Percentiles rank a stretch among this genome's conserved stretches.
Evolutionary conservation across 2,113 vertebrate species (phyloP).

Genomic region (Anser cygnoides): DNA sequence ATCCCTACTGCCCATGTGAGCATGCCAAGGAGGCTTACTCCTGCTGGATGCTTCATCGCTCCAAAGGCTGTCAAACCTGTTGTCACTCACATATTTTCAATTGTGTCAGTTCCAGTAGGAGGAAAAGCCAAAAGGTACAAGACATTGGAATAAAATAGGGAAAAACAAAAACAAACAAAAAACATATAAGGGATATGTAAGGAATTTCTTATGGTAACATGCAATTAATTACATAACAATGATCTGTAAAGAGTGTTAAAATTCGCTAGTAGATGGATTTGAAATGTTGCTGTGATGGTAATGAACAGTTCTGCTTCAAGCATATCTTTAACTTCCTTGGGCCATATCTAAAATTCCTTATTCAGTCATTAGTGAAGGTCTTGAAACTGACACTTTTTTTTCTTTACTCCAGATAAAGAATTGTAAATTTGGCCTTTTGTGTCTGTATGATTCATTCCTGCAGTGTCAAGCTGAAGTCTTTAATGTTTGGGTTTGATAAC

Average conservation of each 20-base stretch:
- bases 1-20: background rate
- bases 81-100: slow-evolving; percentile 1
- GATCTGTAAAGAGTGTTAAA: background rate
- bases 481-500: slow-evolving; percentile 48
- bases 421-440: background rate
- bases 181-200: background rate
- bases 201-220: background rate
- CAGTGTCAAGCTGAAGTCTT: slow-evolving; percentile 7
- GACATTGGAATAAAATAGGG: background rate
- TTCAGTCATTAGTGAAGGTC: background rate
- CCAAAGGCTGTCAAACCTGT: slow-evolving; percentile 38
- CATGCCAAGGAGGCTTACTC: background rate
- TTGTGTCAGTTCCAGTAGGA: background rate
- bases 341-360: background rate
- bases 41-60: background rate
- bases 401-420: background rate
- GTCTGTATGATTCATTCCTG: slow-evolving; percentile 4
- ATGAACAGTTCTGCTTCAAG: background rate
- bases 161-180: background rate
- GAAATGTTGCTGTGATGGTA: background rate
- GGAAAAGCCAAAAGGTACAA: background rate
- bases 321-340: background rate
- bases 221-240: background rate
- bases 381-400: background rate
- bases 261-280: background rate